Base-by-base conservation (phyloP, 2,113 vertebrate genomes). In the Camelus bactrianus region DNA sequence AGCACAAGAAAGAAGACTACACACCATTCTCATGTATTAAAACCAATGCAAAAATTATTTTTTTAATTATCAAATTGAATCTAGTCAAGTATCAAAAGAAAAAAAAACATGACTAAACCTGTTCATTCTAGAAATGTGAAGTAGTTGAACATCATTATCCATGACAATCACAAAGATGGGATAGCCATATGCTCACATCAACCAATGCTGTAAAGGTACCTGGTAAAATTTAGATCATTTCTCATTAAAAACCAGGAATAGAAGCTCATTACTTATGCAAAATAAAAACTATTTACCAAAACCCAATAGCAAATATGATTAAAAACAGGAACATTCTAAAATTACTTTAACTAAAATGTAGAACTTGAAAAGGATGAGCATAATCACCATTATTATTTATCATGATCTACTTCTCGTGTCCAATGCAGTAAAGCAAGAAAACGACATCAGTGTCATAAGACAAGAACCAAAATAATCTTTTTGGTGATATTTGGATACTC, bases 271-370 rank as follows among this genome's bases (percentile, higher is more conserved):
- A 77, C 0, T 67, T 79, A 67, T 4, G 67, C 1, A 77, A 89
- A 73, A 95, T 73, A 92, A 72, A 91, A 95, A 54, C n/a, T 69
- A 50, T 60, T 84, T 70, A 79, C 26, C 56, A 60, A 95, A 86
- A 38, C n/a, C 38, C 58, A 75, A 64, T 5, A 90, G 69, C 24
- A 96, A 89, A 58, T 38, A 69, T 26, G 17, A 69, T 26, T 91
- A 38, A 69, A 46, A 58, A 88, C 48, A 81, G 52, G 62, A 60
- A 95, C 24, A 93, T 75, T 91, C 46, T 93, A 26, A n/a, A 90
- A 93, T 48, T 7, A 82, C 54, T 91, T 87, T 38, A 70, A 62
- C 67, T 82, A 92, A 86, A 92, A 95, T 67, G 24, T 82, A 95
- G 50, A 93, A 38, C 60, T 77, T 75, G 50, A 46, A 22, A 76